Evolutionary conservation across 2,113 vertebrate genomes (phyloP), one percentile per base, ranked within the genome.

Genomic region (Pavo muticus): DNA sequence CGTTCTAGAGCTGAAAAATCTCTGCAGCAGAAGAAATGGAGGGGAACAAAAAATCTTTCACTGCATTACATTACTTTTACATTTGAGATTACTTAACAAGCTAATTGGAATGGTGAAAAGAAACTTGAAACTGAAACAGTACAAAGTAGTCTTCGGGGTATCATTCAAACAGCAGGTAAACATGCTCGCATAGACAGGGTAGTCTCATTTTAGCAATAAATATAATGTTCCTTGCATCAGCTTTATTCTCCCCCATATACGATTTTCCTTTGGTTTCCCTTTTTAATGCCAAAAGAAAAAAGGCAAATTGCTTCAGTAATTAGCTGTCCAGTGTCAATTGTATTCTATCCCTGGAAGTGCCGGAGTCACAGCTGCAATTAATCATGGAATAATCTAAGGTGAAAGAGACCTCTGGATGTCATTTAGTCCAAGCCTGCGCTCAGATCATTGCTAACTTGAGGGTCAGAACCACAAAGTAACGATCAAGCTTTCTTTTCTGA

Each of bases 121-220:
- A 89, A 95, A 88, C n/a, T 65, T 61, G 52, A 90, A 95, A 87
- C 77, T 78, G 73, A 83, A 95, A 94, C 60, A 94, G 83, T 93
- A 88, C 48, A 85, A 87, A 89, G 67, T 44, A 45, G 56, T 72
- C 81, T 91, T 84, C n/a, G 59, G 67, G 25, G 40, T 84, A 76
- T 92, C 93, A 89, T 57, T 92, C 71, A 83, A 74, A 84, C 14
- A 92, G 80, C 70, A 91, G 47, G 77, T 67, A 87, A 82, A 89
- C 39, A 70, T 0, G 1, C 56, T 68, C 81, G 50, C 67, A 79
- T 2, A 79, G 77, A 78, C 48, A 84, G 47, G 37, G 27, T 45
- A 86, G 87, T 75, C 57, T 91, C 86, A 59, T 50, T 68, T 94
- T 23, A 84, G 84, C 91, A 92, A 88, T 48, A 78, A 84, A 87